These are phyloP conservation scores for Caenorhabditis sp. DNA, from an alignment of 2,888 invertebrate genomes.

Conservation along the genomic window DNA sequence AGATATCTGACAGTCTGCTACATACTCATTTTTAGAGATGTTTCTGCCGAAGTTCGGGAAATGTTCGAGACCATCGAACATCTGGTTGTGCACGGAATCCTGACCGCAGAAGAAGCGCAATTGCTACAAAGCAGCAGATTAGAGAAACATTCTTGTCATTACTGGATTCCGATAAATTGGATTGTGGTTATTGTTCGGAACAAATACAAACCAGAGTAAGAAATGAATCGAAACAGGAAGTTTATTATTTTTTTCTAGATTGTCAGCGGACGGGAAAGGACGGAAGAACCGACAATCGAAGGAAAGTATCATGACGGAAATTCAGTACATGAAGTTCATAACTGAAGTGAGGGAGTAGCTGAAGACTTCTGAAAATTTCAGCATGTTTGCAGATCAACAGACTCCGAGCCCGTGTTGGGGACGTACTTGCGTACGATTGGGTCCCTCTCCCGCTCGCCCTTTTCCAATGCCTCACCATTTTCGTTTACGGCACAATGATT, in stretches of 20 bases:
- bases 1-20: slow-evolving; percentile 60
- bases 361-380: not conserved
- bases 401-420: slow-evolving; percentile 53
- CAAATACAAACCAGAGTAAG: slow-evolving; percentile 16
- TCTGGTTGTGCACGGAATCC: slow-evolving; percentile 40
- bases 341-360: slow-evolving; percentile 9
- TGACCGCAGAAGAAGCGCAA: slow-evolving; percentile 47
- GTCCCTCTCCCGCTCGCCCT: slow-evolving; percentile 65
- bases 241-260: too few relatives aligned
- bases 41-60: slow-evolving; percentile 49
- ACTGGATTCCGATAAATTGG: slow-evolving; percentile 64
- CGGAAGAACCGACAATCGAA: slow-evolving; percentile 27
- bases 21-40: slow-evolving; percentile 59
- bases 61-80: slow-evolving; percentile 54
- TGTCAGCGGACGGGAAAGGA: too few relatives aligned
- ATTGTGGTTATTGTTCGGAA: slow-evolving; percentile 54
- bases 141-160: slow-evolving; percentile 33
- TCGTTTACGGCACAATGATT: slow-evolving; percentile 52
- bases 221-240: too few relatives aligned
- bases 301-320: slow-evolving; percentile 47
- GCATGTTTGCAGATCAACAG: slow-evolving; percentile 26
- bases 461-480: slow-evolving; percentile 39
- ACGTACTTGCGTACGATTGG: slow-evolving; percentile 64
- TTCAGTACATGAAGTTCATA: slow-evolving; percentile 46
- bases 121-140: slow-evolving; percentile 38